These are phyloP conservation scores for Chelonia mydas DNA, from an alignment of 2,797 vertebrate species.

Conservation along the genomic window DNA sequence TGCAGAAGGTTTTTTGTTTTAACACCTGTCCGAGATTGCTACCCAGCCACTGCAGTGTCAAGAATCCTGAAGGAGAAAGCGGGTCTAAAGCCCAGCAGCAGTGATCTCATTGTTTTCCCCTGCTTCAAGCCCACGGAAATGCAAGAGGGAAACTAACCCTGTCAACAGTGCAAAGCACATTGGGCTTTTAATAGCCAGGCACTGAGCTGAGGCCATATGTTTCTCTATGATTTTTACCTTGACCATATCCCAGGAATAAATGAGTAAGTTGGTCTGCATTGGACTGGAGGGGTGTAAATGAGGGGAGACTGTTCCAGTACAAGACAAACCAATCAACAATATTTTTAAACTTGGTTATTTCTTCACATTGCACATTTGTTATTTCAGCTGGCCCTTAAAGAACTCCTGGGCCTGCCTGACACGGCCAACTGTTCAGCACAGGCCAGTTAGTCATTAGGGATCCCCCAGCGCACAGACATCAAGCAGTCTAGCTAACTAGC, in stretches of 20 bases:
- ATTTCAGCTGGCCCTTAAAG: background rate
- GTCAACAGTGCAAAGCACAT: background rate
- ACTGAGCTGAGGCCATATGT: background rate
- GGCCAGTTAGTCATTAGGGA: conserved; percentile 42
- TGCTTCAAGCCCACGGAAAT: background rate
- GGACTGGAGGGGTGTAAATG: fast-evolving
- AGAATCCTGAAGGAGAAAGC: background rate
- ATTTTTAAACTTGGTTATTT: background rate
- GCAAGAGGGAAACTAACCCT: background rate
- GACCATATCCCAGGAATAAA: background rate
- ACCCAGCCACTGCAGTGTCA: background rate
- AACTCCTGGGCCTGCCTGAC: background rate
- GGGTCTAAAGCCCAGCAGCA: background rate
- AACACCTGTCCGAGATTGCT: background rate
- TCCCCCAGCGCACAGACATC: conserved; percentile 21
- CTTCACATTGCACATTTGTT: background rate
- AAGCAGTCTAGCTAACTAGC: conserved; percentile 31
- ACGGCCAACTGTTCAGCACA: conserved; percentile 23
- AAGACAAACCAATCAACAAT: background rate
- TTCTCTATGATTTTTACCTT: background rate
- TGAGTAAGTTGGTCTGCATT: background rate
- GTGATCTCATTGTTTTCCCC: background rate
- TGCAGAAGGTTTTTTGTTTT: background rate
- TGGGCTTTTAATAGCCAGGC: background rate
- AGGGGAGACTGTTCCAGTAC: background rate